phyloP scores from a whole-genome alignment of 2,113 vertebrate species.

The Callospermophilus lateralis region DNA sequence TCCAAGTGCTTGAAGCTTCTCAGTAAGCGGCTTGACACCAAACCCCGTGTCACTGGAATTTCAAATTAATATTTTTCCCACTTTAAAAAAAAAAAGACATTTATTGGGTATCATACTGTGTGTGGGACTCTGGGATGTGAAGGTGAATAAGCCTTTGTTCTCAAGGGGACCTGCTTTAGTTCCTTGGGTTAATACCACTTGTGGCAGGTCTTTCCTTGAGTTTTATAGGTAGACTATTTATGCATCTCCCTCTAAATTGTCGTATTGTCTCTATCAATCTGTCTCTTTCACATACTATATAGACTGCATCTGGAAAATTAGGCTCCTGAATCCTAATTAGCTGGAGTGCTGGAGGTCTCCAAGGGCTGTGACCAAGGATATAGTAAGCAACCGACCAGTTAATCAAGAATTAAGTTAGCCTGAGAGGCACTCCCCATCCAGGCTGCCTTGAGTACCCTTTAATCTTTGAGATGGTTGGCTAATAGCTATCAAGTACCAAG shows the following conservation, averaged over 20 bases:
- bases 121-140: not conserved
- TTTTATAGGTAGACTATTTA: not conserved
- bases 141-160: not conserved
- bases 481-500: conserved; percentile 31
- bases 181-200: not conserved
- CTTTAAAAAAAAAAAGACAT: not conserved
- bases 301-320: not conserved
- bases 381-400: not conserved
- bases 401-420: not conserved
- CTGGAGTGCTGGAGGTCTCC: not conserved
- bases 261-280: not conserved
- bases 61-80: not conserved
- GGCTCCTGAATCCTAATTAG: not conserved
- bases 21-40: not conserved
- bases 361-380: not conserved
- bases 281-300: not conserved
- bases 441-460: not conserved
- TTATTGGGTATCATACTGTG: not conserved
- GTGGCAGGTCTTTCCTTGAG: not conserved
- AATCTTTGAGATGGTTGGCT: conserved; percentile 19
- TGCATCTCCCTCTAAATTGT: not conserved
- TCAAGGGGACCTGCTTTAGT: not conserved
- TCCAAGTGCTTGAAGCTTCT: not conserved
- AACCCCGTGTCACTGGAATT: not conserved
- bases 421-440: not conserved